These are phyloP conservation scores for Bubo bubo DNA, from an alignment of 2,113 vertebrate genomes.

Conservation along the genomic window DNA sequence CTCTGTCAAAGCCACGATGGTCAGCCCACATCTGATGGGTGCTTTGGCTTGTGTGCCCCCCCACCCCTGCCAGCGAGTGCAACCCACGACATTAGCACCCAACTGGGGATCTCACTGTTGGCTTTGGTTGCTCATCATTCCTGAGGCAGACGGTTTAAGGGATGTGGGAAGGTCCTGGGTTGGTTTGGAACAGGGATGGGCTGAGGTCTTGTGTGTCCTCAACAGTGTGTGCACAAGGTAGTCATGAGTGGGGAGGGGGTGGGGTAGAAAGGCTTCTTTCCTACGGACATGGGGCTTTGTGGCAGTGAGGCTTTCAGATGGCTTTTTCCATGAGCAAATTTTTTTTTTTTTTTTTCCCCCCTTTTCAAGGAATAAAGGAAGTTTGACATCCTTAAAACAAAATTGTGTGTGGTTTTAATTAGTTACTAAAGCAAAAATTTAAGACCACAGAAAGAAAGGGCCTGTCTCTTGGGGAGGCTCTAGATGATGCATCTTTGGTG, in stretches of 20 bases:
- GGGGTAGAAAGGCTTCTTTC: not conserved
- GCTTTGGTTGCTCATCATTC: not conserved
- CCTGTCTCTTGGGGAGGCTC: not conserved
- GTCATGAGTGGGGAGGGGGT: too few relatives aligned
- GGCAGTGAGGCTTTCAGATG: conserved; percentile 9
- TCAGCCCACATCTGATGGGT: not conserved
- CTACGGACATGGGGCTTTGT: not conserved
- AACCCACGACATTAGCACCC: accelerated
- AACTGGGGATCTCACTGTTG: accelerated
- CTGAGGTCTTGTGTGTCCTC: not conserved
- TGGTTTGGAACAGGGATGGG: not conserved
- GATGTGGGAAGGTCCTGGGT: not conserved
- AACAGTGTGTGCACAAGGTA: accelerated
- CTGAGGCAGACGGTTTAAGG: not conserved
- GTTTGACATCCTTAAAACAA: not conserved
- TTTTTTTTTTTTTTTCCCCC: not conserved
- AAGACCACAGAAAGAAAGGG: not conserved
- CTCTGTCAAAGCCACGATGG: accelerated
- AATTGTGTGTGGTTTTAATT: not conserved
- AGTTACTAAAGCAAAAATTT: not conserved
- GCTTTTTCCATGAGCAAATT: conserved; percentile 24
- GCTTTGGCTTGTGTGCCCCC: not conserved
- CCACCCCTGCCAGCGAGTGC: too few relatives aligned
- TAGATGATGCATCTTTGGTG: not conserved
- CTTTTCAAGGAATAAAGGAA: not conserved